Percentiles rank a stretch among this genome's conserved stretches.
Evolutionary conservation across 2,113 vertebrate species (phyloP).

Genomic region (Actenoides hombroni): DNA sequence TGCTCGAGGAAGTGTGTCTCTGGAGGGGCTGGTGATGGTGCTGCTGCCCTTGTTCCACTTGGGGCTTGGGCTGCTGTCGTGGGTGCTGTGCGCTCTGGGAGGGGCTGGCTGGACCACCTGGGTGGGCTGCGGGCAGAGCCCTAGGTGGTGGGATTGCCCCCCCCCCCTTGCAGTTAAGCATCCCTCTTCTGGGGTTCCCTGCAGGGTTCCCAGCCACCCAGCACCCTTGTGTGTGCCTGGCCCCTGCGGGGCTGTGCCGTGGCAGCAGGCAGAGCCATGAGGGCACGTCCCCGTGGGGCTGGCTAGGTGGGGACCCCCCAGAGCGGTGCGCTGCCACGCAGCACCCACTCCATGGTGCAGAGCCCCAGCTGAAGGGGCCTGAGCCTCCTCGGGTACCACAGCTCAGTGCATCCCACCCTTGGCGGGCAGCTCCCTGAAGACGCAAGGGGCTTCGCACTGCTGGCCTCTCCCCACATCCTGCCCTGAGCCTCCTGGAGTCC

Average conservation of each 20-base stretch:
- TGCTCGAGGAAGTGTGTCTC: not conserved
- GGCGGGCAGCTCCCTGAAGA: not conserved
- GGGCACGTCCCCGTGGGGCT: not conserved
- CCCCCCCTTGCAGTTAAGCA: not conserved
- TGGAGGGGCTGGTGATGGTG: not conserved
- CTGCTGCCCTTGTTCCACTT: not conserved
- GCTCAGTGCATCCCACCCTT: not conserved
- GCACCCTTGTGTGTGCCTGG: not conserved
- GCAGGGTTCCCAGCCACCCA: not conserved
- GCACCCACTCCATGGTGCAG: fast-evolving
- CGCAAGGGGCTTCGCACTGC: fast-evolving
- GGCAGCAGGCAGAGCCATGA: not conserved
- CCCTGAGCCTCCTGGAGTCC: not conserved
- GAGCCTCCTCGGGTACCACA: not conserved
- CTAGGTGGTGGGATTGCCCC: fast-evolving
- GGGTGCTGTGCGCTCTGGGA: not conserved
- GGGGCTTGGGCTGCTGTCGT: fast-evolving
- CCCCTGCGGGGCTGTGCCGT: not conserved
- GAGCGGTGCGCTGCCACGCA: not conserved
- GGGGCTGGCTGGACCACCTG: not conserved
- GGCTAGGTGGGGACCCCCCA: fast-evolving
- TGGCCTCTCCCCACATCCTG: not conserved
- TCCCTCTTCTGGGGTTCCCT: not conserved
- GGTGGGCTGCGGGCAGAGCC: not conserved
- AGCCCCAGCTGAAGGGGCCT: not conserved